phyloP scores from a whole-genome alignment of 2,113 vertebrate genomes.

The Hymenochirus boettgeri region DNA sequence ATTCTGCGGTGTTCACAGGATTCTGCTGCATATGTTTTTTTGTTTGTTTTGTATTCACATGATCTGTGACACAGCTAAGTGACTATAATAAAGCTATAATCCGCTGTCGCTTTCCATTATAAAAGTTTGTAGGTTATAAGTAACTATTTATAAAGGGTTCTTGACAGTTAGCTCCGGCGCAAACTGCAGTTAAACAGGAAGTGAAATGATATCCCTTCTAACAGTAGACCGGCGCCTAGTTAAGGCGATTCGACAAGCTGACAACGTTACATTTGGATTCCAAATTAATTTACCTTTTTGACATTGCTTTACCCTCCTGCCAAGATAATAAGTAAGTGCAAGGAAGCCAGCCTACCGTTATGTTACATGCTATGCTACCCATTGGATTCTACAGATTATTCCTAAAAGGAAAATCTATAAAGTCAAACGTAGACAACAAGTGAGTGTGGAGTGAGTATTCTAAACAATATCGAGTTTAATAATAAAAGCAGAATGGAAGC shows the following conservation, averaged over 20 bases:
- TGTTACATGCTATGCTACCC: not conserved
- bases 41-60: too few relatives aligned
- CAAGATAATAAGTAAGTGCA: not conserved
- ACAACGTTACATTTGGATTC: not conserved
- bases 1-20: too few relatives aligned
- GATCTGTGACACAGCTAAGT: too few relatives aligned
- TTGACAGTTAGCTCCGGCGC: not conserved
- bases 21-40: too few relatives aligned
- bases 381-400: not conserved
- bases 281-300: conserved; percentile 7
- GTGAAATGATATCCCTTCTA: not conserved
- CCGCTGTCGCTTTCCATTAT: too few relatives aligned
- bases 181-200: not conserved
- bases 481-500: conserved; percentile 48
- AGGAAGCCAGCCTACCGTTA: not conserved
- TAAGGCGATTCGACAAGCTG: not conserved
- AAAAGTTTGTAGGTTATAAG: too few relatives aligned
- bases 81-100: too few relatives aligned
- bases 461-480: conserved; percentile 37
- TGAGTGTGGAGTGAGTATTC: conserved; percentile 16
- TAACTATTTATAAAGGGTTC: too few relatives aligned
- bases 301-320: conserved; percentile 1
- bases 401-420: too few relatives aligned
- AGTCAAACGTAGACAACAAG: too few relatives aligned
- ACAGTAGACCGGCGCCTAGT: not conserved